phyloP scores from a whole-genome alignment of 2,797 vertebrate genomes.

The Macroramphosus scolopax region DNA sequence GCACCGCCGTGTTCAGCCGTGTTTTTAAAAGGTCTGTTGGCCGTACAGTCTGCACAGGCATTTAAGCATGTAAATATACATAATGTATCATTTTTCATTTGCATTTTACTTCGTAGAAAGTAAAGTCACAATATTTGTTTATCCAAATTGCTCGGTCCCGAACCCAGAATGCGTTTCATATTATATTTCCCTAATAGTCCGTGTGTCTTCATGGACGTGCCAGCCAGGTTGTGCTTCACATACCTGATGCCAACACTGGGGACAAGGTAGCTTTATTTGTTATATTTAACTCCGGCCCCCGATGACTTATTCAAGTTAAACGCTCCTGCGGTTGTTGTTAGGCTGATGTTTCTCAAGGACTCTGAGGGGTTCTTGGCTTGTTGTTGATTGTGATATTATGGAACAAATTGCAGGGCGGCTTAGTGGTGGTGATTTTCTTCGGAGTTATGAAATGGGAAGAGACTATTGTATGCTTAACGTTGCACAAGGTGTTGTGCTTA shows the following conservation, averaged over 20 bases:
- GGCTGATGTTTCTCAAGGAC: conserved; percentile 68
- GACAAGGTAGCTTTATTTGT: conserved; percentile 55
- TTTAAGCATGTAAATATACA: no score
- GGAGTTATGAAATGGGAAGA: conserved; percentile 60
- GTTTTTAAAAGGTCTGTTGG: no score
- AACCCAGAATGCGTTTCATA: conserved; percentile 21
- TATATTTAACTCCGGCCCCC: conserved; percentile 36
- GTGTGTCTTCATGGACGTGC: conserved; percentile 28
- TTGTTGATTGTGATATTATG: conserved; percentile 74
- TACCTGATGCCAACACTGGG: conserved; percentile 33
- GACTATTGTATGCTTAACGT: conserved; percentile 40
- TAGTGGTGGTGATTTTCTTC: conserved; percentile 69
- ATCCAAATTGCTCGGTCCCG: conserved; percentile 14
- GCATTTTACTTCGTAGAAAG: conserved; percentile 6
- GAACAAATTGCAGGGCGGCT: conserved; percentile 67
- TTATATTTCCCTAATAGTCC: conserved; percentile 21
- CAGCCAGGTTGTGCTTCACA: conserved; percentile 19
- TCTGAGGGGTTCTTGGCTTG: conserved; percentile 69
- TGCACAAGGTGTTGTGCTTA: conserved; percentile 52
- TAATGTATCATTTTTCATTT: not conserved
- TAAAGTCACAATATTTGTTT: conserved; percentile 15
- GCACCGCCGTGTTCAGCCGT: no score
- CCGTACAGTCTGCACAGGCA: no score
- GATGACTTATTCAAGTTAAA: conserved; percentile 66
- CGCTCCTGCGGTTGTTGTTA: conserved; percentile 66